phyloP scores from a whole-genome alignment of 2,888 invertebrate genomes.

The Gymnocheta viridis region DNA sequence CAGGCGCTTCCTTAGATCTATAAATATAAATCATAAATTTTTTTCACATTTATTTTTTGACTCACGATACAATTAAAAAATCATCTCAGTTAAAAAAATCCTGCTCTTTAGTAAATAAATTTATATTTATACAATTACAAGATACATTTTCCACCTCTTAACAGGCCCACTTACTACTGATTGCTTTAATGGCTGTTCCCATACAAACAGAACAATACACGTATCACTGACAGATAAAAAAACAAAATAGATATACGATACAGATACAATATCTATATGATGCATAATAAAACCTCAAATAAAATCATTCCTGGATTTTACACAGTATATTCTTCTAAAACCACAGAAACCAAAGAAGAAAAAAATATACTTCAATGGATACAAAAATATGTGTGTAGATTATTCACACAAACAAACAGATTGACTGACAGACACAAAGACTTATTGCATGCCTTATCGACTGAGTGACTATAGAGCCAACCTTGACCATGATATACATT shows the following conservation, averaged over 20 bases:
- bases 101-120: not conserved
- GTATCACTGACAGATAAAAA: conserved; percentile 34
- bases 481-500: conserved; percentile 52
- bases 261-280: not conserved
- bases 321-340: no score
- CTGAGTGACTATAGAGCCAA: conserved; percentile 12
- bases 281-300: conserved; percentile 21
- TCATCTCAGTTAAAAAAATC: not conserved
- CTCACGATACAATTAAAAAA: conserved; percentile 23
- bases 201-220: not conserved
- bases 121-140: not conserved
- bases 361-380: not conserved
- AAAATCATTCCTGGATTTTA: conserved; percentile 3
- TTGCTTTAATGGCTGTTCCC: not conserved
- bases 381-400: not conserved
- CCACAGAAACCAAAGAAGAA: no score
- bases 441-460: not conserved
- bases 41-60: no score
- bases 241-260: conserved; percentile 1
- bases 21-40: no score
- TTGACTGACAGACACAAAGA: not conserved
- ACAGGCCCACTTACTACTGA: conserved; percentile 47
- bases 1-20: no score
- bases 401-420: conserved; percentile 1
- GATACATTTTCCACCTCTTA: conserved; percentile 23